Base-by-base conservation (phyloP, 1,140 invertebrate genomes). In the Leptinotarsa texana region DNA sequence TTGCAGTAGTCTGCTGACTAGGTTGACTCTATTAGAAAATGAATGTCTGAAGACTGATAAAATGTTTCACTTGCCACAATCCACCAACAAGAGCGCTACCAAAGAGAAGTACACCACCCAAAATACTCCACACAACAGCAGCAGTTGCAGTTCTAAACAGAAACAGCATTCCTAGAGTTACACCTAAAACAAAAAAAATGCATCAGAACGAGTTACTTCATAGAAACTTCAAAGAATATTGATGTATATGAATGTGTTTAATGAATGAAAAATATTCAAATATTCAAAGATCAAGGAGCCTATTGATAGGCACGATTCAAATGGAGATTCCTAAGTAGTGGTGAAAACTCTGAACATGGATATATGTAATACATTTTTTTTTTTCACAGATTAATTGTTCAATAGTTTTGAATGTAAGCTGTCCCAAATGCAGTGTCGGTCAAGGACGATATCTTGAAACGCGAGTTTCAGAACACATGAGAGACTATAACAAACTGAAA, bases 41-140 rank as follows among this genome's bases (percentile, higher is more conserved):
- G 1, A 42, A 11, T 42, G 33, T 42, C 11, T 42, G 33, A 42
- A 42, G 11, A 42, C 8, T 33, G 33, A 11, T 42, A 3, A 42
- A 42, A 42, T 42, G 33, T 69, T 15, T 21, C 21, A 48, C 71
- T 73, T 65, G 65, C 71, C 71, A 73, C 8, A 65, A 15, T 47
- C 48, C 18, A n/a, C 33, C 71, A 27, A 65, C 21, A 24, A 63
- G 17, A 18, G 65, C 63, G 33, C 6, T 24, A 21, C 61, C 61
- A 24, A 73, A 66, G 15, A 73, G 15, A 22, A 73, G 15, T 3
- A 73, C 71, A n/a, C 71, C 71, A 47, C 0, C 71, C 22, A 73
- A 24, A 42, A 73, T 73, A 13, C 71, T 42, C 71, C 71, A 73
- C 1, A 73, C 71, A 6, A 73, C 63, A 17, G 71, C 71, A 27